Percentiles rank a stretch among this genome's conserved stretches.
These are phyloP conservation scores for Forficula auricularia DNA, from an alignment of 1,140 invertebrate genomes.

Conservation along the genomic window DNA sequence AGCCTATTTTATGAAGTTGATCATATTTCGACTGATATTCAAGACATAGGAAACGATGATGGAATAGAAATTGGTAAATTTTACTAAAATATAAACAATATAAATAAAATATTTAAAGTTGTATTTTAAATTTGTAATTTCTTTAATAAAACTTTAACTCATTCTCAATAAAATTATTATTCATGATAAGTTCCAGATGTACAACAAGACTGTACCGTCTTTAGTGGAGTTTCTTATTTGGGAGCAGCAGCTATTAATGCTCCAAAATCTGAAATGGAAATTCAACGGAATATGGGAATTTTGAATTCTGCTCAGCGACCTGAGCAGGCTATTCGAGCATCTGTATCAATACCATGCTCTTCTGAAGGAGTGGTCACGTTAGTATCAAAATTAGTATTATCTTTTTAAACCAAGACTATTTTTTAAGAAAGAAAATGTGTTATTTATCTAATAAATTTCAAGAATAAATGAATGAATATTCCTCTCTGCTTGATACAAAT, in stretches of 20 bases:
- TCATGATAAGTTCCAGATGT: slow-evolving; percentile 59
- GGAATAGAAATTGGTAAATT: slow-evolving; percentile 45
- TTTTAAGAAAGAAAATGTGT: no score
- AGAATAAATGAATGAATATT: no score
- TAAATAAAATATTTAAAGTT: no score
- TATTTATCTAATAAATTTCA: no score
- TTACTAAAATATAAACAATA: no score
- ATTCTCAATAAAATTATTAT: no score
- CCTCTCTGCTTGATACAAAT: no score
- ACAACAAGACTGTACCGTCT: slow-evolving; percentile 75
- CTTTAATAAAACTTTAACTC: no score
- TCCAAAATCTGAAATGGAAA: slow-evolving; percentile 85
- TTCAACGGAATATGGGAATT: slow-evolving; percentile 83
- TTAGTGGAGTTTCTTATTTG: slow-evolving; percentile 85
- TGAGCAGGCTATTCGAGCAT: slow-evolving; percentile 63
- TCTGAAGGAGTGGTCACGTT: slow-evolving; percentile 68
- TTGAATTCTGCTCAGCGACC: slow-evolving; percentile 52
- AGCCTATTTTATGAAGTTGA: slow-evolving; percentile 28
- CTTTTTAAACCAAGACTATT: no score
- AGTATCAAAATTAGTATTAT: slow-evolving; percentile 23
- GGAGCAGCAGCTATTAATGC: slow-evolving; percentile 84
- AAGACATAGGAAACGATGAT: slow-evolving; percentile 59
- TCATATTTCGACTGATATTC: slow-evolving; percentile 41
- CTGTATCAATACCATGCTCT: slow-evolving; percentile 77
- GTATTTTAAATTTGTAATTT: no score